Percentiles rank a stretch among this genome's conserved stretches.
These are phyloP conservation scores for Alligator sinensis DNA, from an alignment of 2,113 vertebrate species.

Conservation along the genomic window DNA sequence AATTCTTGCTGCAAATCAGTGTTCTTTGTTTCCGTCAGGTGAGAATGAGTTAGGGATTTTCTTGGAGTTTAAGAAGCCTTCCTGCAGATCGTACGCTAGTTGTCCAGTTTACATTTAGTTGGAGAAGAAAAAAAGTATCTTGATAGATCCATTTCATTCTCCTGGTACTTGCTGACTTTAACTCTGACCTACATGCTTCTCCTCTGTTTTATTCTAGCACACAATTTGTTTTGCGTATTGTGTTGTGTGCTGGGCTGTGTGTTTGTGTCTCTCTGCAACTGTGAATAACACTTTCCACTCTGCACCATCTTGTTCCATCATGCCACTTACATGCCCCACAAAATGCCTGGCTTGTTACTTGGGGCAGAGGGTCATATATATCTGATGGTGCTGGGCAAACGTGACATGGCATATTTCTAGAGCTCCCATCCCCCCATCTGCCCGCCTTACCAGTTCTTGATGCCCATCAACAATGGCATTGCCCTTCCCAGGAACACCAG, in stretches of 20 bases:
- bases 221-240: neutral
- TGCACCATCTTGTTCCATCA: constrained; percentile 31
- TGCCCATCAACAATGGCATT: neutral
- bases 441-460: neutral
- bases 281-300: constrained; percentile 58
- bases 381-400: constrained; percentile 39
- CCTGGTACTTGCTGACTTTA: neutral
- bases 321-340: constrained; percentile 29
- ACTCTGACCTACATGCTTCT: neutral
- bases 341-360: neutral
- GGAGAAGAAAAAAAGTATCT: neutral
- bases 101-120: neutral
- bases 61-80: neutral
- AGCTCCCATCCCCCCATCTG: neutral
- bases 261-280: neutral
- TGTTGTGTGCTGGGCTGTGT: neutral
- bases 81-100: neutral
- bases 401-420: constrained; percentile 40
- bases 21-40: neutral
- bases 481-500: neutral
- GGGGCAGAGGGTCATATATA: constrained; percentile 16
- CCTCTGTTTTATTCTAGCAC: neutral
- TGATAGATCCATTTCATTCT: neutral
- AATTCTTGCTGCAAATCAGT: neutral
- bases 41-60: neutral